A percentile compares a stretch with the other conserved stretches of the same genome.
Conservation (phyloP, 2,113 vertebrate species). For the Brienomyrus brachyistius region DNA sequence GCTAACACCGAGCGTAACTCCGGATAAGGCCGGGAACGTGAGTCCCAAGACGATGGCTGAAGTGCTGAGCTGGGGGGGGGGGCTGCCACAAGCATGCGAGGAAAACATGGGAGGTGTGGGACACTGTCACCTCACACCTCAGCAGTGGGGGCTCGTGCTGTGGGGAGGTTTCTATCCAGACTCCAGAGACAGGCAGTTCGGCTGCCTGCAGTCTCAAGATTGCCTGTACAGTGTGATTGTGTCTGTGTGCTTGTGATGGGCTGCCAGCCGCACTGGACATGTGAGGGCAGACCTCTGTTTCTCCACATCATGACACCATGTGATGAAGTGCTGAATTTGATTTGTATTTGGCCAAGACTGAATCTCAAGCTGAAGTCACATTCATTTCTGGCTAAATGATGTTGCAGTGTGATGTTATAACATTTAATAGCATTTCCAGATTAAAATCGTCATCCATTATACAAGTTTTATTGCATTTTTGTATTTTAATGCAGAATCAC, state of each 20-base stretch:
- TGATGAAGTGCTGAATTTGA: background rate
- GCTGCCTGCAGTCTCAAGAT: background rate
- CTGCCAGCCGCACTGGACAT: background rate
- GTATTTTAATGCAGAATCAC: background rate
- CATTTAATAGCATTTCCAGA: background rate
- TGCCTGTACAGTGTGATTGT: background rate
- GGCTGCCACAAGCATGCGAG: background rate
- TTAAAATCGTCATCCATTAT: constrained; percentile 1
- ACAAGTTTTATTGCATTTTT: constrained; percentile 34
- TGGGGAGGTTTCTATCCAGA: background rate
- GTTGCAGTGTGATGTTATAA: background rate
- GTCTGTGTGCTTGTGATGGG: background rate
- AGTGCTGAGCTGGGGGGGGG: background rate
- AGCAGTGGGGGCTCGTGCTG: background rate
- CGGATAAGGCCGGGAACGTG: background rate
- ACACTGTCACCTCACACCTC: background rate
- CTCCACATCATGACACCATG: background rate
- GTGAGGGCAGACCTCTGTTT: background rate
- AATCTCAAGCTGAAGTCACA: background rate
- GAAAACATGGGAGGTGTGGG: background rate
- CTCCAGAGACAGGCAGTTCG: background rate
- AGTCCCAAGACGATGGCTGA: background rate
- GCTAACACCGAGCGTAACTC: background rate
- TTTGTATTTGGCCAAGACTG: background rate
- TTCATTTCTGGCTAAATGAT: background rate